phyloP scores from a whole-genome alignment of 2,888 invertebrate genomes.

The Sthenelais limicola region DNA sequence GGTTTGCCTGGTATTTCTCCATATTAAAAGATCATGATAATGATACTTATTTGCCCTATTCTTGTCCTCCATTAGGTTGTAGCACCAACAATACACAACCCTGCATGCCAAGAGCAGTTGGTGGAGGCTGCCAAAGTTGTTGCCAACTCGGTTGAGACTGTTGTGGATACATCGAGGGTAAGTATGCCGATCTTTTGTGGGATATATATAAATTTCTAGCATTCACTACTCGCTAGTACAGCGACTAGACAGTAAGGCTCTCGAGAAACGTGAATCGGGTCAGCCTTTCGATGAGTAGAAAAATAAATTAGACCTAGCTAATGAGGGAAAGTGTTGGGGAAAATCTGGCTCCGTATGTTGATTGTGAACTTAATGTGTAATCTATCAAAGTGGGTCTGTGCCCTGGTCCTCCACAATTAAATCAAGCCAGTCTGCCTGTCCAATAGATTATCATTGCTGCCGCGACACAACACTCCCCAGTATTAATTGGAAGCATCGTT shows the following conservation, averaged over 20 bases:
- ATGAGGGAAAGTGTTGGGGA: too few relatives aligned
- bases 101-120: constrained; percentile 86
- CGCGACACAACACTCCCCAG: not conserved
- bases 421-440: constrained; percentile 3
- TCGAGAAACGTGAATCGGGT: too few relatives aligned
- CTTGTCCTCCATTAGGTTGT: constrained; percentile 73
- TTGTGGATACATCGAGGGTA: constrained; percentile 79
- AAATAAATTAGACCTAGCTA: too few relatives aligned
- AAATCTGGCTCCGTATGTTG: constrained; percentile 4
- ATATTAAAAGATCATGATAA: not conserved
- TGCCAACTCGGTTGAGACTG: constrained; percentile 89
- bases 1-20: too few relatives aligned
- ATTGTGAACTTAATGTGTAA: constrained; percentile 27
- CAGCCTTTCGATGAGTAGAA: too few relatives aligned
- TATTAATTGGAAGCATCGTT: constrained; percentile 18
- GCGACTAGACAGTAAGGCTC: too few relatives aligned
- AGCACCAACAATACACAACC: constrained; percentile 76
- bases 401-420: too few relatives aligned
- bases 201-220: not conserved
- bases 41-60: not conserved
- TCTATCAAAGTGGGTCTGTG: too few relatives aligned
- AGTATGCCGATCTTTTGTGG: not conserved
- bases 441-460: too few relatives aligned
- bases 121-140: constrained; percentile 94
- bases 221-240: too few relatives aligned